These are phyloP conservation scores for Helogale parvula DNA, from an alignment of 2,113 vertebrate species.

Conservation along the genomic window DNA sequence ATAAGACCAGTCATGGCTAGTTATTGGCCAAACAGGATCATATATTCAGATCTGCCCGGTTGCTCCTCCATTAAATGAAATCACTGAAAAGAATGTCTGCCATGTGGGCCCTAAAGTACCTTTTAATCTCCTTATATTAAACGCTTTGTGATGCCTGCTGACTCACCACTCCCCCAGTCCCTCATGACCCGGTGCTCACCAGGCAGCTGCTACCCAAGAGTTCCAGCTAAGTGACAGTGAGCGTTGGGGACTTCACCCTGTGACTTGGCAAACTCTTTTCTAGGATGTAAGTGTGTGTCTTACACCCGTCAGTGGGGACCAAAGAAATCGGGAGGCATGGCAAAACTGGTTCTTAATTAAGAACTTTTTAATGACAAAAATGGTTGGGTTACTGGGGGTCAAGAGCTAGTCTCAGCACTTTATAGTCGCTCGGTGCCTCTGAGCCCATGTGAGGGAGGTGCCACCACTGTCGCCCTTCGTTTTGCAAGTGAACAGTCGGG, in stretches of 20 bases:
- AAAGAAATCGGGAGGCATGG: not conserved
- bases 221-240: not conserved
- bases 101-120: not conserved
- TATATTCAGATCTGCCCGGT: not conserved
- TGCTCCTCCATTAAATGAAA: not conserved
- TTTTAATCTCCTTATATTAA: constrained; percentile 4
- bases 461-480: fast-evolving
- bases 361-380: not conserved
- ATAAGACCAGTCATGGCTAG: not conserved
- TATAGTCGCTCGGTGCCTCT: not conserved
- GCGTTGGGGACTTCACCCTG: not conserved
- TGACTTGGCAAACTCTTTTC: not conserved
- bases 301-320: not conserved
- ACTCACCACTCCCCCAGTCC: not conserved
- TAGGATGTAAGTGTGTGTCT: not conserved
- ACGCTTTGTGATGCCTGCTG: not conserved
- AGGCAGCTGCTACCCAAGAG: not conserved
- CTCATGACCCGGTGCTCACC: not conserved
- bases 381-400: not conserved
- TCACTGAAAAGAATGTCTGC: not conserved
- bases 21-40: not conserved
- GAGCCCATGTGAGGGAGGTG: fast-evolving
- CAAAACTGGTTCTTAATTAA: not conserved
- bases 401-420: not conserved
- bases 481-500: not conserved